Evolutionary conservation across 1,140 invertebrate genomes (phyloP).

Genomic region (Drosophila gunungcola): DNA sequence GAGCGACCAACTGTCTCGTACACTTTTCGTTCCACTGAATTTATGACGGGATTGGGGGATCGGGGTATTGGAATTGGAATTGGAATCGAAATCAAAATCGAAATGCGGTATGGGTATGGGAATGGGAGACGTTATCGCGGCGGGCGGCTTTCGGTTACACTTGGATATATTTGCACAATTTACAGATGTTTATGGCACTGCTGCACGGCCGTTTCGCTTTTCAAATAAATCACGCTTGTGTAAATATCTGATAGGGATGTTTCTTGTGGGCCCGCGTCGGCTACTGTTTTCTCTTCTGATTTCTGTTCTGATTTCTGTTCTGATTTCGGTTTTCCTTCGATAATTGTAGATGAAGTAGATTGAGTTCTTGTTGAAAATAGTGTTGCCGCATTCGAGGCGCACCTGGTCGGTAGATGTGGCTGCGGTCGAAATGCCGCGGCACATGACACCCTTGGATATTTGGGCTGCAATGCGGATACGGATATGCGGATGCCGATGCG

Average conservation of each 20-base stretch:
- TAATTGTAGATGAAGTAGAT: slow-evolving; percentile 79
- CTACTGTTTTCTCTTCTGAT: neutral
- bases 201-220: slow-evolving; percentile 36
- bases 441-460: slow-evolving; percentile 60
- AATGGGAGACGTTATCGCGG: slow-evolving; percentile 34
- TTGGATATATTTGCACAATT: slow-evolving; percentile 76
- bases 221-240: slow-evolving; percentile 73
- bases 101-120: neutral
- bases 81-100: slow-evolving; percentile 19
- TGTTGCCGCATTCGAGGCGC: slow-evolving; percentile 78
- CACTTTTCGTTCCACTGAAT: slow-evolving; percentile 62
- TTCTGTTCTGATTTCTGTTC: too few species aligned
- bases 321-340: slow-evolving; percentile 9
- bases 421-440: slow-evolving; percentile 45
- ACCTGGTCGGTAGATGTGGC: slow-evolving; percentile 36
- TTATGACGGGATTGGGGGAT: slow-evolving; percentile 51
- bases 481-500: slow-evolving; percentile 32
- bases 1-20: slow-evolving; percentile 58
- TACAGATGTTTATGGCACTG: slow-evolving; percentile 69
- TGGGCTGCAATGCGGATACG: neutral
- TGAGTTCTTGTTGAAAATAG: slow-evolving; percentile 73
- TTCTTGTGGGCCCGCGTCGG: slow-evolving; percentile 8
- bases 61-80: slow-evolving; percentile 6
- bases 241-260: slow-evolving; percentile 57
- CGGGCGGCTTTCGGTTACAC: slow-evolving; percentile 37